Base-by-base conservation (phyloP, 2,113 vertebrate species). In the Scytalopus superciliaris region DNA sequence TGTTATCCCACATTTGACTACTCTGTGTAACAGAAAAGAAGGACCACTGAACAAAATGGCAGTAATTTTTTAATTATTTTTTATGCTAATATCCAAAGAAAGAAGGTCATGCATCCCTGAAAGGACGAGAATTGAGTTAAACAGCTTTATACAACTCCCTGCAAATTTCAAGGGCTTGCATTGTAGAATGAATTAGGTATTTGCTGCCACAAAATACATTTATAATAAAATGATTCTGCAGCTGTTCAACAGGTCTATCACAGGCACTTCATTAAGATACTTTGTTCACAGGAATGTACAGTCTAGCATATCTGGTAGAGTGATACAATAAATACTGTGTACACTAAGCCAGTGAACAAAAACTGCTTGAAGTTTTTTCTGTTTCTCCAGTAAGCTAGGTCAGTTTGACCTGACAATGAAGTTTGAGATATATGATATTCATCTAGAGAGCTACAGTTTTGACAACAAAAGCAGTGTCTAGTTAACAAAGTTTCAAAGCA, bases 171-270 rank as follows among this genome's bases (percentile, higher is more conserved):
- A 79, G 30, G 9, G 9, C 33, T 69, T 64, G 12, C 27, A 30
- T 11, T 63, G 24, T 59, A 59, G 83, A 94, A 87, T 45, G 27
- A 69, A 70, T 50, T 22, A 47, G 17, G 4, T 52, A 85, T 66
- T 90, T 93, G 70, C 67, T 79, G 45, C 42, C 39, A 82, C 22
- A 23, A 27, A 93, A 93, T n/a, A 81, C 16, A 93, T 11, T 81
- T 60, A 12, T 60, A 83, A 92, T 18, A 42, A 2, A 84, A 66
- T 14, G 21, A 91, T 31, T 37, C n/a, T 66, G 24, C 53, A 89
- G 39, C 0, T 4, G 1, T 67, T 50, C 63, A 85, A 85, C 8
- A 14, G 17, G 45, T 83, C 77, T 50, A 94, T 55, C 70, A 87
- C 19, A 82, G 49, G 59, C 39, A 55, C 21, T 87, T 91, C 40